Conservation (phyloP, 2,797 vertebrate genomes). For the Vireo griseus region DNA sequence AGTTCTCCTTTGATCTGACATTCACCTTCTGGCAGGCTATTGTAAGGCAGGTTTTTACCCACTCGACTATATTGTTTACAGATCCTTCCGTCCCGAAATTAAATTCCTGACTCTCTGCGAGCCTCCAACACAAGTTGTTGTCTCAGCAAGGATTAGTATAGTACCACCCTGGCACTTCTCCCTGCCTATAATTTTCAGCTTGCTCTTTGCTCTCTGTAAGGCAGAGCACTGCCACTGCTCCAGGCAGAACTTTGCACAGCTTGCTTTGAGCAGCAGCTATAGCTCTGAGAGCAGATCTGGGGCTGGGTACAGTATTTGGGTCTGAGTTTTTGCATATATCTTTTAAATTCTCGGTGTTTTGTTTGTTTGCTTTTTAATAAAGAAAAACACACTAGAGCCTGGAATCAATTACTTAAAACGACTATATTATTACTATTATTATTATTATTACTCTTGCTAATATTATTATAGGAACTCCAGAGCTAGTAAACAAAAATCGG, state of each 20-base stretch:
- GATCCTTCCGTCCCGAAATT: conserved; percentile 49
- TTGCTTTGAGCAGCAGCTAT: neutral
- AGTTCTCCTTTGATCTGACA: conserved; percentile 62
- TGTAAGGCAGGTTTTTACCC: conserved; percentile 49
- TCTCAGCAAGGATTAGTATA: conserved; percentile 48
- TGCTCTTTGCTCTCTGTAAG: conserved; percentile 38
- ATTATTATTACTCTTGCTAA: neutral
- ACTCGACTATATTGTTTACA: conserved; percentile 52
- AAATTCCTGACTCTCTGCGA: conserved; percentile 28
- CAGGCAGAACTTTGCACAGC: conserved; percentile 4
- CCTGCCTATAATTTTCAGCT: conserved; percentile 53
- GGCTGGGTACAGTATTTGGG: neutral
- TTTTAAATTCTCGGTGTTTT: neutral
- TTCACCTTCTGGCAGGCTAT: conserved; percentile 46
- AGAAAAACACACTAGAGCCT: neutral
- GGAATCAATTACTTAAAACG: neutral
- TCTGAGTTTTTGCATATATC: neutral
- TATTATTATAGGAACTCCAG: neutral
- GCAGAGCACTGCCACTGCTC: neutral
- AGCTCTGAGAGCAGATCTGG: neutral
- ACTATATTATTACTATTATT: neutral
- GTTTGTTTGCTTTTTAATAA: neutral
- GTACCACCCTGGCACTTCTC: conserved; percentile 46
- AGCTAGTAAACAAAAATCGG: neutral
- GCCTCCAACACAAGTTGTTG: conserved; percentile 29